Percentiles rank a stretch among this genome's conserved stretches.
phyloP scores from a whole-genome alignment of 2,113 vertebrate genomes.

The Paraplagusia blochii region DNA sequence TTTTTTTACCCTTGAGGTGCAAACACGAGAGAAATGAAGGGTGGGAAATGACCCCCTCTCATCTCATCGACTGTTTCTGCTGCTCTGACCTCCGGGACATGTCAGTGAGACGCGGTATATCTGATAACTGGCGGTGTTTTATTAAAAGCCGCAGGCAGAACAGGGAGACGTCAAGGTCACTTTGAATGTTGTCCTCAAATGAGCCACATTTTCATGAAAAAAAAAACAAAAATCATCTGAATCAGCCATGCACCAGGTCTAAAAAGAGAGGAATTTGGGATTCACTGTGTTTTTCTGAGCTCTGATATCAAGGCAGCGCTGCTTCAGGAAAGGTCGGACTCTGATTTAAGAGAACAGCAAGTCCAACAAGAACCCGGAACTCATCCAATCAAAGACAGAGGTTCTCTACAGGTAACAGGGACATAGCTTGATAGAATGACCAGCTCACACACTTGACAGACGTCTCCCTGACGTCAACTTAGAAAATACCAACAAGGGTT shows the following conservation, averaged over 20 bases:
- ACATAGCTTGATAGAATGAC: neutral
- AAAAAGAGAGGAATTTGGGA: neutral
- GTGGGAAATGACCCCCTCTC: slow-evolving; percentile 1
- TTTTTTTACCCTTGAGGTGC: neutral
- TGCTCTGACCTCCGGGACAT: slow-evolving; percentile 18
- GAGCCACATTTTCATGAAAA: too few relatives aligned
- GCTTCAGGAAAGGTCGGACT: slow-evolving; percentile 8
- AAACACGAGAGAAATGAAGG: neutral
- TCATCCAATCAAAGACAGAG: neutral
- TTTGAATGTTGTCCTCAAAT: neutral
- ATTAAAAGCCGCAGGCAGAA: slow-evolving; percentile 5
- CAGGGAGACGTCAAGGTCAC: neutral
- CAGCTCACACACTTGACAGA: neutral
- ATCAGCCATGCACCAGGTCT: too few relatives aligned
- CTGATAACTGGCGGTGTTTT: slow-evolving; percentile 12
- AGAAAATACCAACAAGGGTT: slow-evolving; percentile 5
- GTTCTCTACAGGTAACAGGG: neutral
- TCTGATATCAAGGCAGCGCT: slow-evolving; percentile 3
- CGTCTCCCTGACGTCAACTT: neutral
- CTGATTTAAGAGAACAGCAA: slow-evolving; percentile 1
- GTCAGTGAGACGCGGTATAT: slow-evolving; percentile 22
- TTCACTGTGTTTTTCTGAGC: slow-evolving; percentile 9
- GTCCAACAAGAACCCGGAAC: neutral
- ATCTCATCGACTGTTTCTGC: slow-evolving; percentile 23
- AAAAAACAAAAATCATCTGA: too few relatives aligned